Evolutionary conservation across 2,113 vertebrate genomes (phyloP).

Genomic region (Brachirus orientalis): DNA sequence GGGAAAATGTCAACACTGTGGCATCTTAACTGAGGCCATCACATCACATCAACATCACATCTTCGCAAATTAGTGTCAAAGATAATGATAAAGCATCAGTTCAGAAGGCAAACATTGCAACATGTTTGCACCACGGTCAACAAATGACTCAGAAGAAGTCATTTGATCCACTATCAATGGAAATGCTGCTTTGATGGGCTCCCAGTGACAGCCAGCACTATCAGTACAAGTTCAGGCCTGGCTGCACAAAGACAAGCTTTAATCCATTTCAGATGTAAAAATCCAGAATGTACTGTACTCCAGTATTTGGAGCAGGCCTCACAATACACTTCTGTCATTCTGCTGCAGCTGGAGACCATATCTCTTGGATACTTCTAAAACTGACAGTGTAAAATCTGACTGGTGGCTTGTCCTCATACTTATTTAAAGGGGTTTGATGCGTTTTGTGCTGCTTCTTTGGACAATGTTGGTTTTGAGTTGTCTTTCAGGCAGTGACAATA

Average conservation of each 20-base stretch:
- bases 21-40: too few relatives aligned
- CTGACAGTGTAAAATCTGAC: constrained; percentile 60
- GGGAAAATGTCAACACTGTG: too few relatives aligned
- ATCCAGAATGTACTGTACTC: constrained; percentile 28
- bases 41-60: background rate
- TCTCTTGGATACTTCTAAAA: constrained; percentile 44
- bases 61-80: background rate
- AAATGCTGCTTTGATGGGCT: constrained; percentile 38
- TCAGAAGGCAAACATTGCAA: constrained; percentile 16
- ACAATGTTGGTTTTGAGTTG: constrained; percentile 64
- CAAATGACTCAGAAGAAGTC: constrained; percentile 13
- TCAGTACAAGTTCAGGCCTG: constrained; percentile 48
- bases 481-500: constrained; percentile 67
- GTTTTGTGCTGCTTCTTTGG: constrained; percentile 50
- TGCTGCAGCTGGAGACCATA: constrained; percentile 59
- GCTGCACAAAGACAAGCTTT: constrained; percentile 54
- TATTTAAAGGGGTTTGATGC: constrained; percentile 53
- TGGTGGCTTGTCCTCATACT: constrained; percentile 51
- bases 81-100: constrained; percentile 4
- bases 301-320: constrained; percentile 64
- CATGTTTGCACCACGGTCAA: constrained; percentile 23
- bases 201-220: constrained; percentile 46
- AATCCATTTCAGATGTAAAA: constrained; percentile 59
- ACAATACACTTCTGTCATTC: constrained; percentile 53
- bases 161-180: constrained; percentile 39